Evolutionary conservation across 2,888 invertebrate genomes (phyloP).

Genomic region (Chalcosyrphus nemorum): DNA sequence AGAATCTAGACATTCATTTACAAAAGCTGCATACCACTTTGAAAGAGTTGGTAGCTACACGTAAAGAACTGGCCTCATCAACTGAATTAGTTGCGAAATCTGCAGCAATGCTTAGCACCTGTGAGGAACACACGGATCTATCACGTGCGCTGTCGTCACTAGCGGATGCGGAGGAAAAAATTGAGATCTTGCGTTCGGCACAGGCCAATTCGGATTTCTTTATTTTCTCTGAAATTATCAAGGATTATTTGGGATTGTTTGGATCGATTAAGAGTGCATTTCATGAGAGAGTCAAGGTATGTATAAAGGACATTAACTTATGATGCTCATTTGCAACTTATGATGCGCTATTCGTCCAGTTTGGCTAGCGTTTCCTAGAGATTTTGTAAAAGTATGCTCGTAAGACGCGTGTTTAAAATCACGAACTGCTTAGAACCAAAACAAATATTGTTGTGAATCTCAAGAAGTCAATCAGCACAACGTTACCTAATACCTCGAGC

Average conservation of each 20-base stretch:
- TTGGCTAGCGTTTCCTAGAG: no score
- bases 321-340: no score
- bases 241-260: slow-evolving; percentile 96
- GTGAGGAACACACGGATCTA: slow-evolving; percentile 95
- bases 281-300: slow-evolving; percentile 88
- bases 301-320: background rate
- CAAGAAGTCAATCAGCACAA: no score
- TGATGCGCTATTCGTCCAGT: no score
- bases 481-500: no score
- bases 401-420: no score
- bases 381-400: no score
- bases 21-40: slow-evolving; percentile 93
- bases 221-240: slow-evolving; percentile 95
- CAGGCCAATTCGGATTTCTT: slow-evolving; percentile 98
- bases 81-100: slow-evolving; percentile 94
- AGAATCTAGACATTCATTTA: slow-evolving; percentile 93
- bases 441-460: no score
- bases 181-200: slow-evolving; percentile 93
- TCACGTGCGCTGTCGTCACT: slow-evolving; percentile 94
- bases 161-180: slow-evolving; percentile 92
- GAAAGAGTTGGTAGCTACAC: slow-evolving; percentile 92
- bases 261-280: slow-evolving; percentile 93
- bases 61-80: slow-evolving; percentile 90
- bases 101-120: slow-evolving; percentile 93
- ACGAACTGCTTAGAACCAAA: no score